Evolutionary conservation across 1,140 invertebrate species (phyloP).

Genomic region (Halesus radiatus): DNA sequence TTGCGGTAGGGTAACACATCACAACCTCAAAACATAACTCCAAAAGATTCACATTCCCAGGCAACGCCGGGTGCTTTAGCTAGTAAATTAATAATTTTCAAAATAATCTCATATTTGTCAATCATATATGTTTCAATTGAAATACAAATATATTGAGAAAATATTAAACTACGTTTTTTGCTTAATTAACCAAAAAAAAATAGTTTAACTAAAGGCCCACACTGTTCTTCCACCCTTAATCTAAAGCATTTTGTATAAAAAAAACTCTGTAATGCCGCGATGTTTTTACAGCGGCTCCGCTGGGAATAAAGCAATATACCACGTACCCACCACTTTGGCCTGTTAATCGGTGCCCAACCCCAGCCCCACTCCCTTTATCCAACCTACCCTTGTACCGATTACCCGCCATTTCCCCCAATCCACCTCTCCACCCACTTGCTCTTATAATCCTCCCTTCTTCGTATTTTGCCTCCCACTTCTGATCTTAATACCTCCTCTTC

Average conservation of each 20-base stretch:
- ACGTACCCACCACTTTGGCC: constrained; percentile 53
- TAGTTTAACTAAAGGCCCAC: neutral
- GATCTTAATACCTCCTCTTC: neutral
- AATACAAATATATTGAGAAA: too few species aligned
- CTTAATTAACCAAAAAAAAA: too few species aligned
- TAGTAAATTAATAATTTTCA: too few species aligned
- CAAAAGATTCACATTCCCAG: too few species aligned
- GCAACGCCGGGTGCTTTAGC: too few species aligned
- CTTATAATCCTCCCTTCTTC: constrained; percentile 13
- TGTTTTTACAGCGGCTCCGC: constrained; percentile 55
- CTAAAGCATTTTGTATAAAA: constrained; percentile 57
- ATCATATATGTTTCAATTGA: too few species aligned
- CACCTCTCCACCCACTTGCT: too few species aligned
- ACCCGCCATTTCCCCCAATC: too few species aligned
- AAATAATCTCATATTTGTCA: too few species aligned
- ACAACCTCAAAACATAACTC: too few species aligned
- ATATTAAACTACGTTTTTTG: too few species aligned
- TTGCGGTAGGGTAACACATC: too few species aligned
- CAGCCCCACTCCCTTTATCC: constrained; percentile 20
- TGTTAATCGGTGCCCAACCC: constrained; percentile 50
- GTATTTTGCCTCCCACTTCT: constrained; percentile 7
- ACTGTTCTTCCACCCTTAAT: neutral
- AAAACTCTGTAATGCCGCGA: constrained; percentile 55
- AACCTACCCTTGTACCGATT: constrained; percentile 20
- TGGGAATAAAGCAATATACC: constrained; percentile 44